Conservation (phyloP, 2,888 invertebrate genomes). For the Clunio marinus region DNA sequence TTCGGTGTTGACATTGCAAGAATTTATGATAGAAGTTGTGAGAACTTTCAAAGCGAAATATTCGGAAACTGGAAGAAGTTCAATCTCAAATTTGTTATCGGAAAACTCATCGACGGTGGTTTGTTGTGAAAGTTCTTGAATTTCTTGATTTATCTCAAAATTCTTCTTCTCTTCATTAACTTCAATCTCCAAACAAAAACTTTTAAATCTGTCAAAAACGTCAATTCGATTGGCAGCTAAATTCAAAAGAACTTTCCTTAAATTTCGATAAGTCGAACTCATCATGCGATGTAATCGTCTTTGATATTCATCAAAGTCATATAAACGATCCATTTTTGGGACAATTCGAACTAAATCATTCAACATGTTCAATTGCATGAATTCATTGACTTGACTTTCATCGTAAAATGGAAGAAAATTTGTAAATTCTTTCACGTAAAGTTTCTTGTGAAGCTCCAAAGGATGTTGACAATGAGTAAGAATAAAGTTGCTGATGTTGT, state of each 20-base stretch:
- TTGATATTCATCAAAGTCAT: constrained; percentile 25
- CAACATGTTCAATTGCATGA: background rate
- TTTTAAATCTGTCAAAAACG: background rate
- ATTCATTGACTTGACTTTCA: constrained; percentile 40
- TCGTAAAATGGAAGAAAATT: constrained; percentile 41
- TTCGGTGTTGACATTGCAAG: constrained; percentile 28
- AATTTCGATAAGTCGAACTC: constrained; percentile 1
- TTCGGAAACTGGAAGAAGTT: constrained; percentile 41
- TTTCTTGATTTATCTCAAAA: constrained; percentile 7
- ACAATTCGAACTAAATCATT: background rate
- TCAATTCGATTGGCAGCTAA: too few species aligned
- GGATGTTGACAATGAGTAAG: constrained; percentile 40
- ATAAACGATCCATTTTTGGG: constrained; percentile 6
- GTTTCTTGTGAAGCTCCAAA: constrained; percentile 41
- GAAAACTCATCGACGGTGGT: background rate
- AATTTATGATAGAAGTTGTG: background rate
- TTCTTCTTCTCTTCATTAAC: constrained; percentile 28
- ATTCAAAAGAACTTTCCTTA: background rate
- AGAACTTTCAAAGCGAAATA: constrained; percentile 41
- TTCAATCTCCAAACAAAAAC: too few species aligned
- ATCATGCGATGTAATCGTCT: background rate
- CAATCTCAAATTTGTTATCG: constrained; percentile 17
- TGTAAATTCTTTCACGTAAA: constrained; percentile 40
- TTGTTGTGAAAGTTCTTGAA: constrained; percentile 3
- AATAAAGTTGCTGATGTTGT: constrained; percentile 42